Percentiles rank a stretch among this genome's conserved stretches.
phyloP scores from a whole-genome alignment of 2,797 vertebrate species.

The Yasuhikotakia modesta region DNA sequence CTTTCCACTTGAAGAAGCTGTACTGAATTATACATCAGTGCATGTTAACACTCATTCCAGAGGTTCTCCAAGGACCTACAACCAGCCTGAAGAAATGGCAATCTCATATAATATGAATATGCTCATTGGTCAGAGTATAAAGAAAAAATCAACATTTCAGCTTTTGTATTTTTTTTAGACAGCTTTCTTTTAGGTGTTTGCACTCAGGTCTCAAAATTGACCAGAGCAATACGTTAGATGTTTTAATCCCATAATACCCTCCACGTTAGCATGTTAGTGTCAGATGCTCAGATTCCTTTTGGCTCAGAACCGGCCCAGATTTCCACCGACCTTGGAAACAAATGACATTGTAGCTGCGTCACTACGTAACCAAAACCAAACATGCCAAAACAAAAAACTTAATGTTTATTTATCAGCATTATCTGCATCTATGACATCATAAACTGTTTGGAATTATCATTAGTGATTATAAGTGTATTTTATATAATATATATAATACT shows the following conservation, averaged over 20 bases:
- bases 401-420: no score
- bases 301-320: conserved; percentile 1
- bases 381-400: neutral
- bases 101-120: conserved; percentile 74
- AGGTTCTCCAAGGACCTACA: conserved; percentile 62
- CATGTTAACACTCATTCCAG: conserved; percentile 61
- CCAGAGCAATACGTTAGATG: conserved; percentile 9
- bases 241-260: conserved; percentile 6
- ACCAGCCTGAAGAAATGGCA: conserved; percentile 56
- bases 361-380: neutral
- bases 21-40: conserved; percentile 75
- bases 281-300: neutral
- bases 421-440: no score
- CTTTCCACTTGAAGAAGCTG: conserved; percentile 59
- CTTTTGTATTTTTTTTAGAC: conserved; percentile 26
- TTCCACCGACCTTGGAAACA: conserved; percentile 6
- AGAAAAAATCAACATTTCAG: conserved; percentile 22
- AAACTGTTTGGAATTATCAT: no score
- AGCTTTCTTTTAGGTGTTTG: conserved; percentile 50
- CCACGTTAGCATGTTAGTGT: neutral
- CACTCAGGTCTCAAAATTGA: conserved; percentile 33
- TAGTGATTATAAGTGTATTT: no score
- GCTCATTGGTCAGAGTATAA: conserved; percentile 49
- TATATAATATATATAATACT: no score
- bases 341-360: neutral